A percentile compares a stretch with the other conserved stretches of the same genome.
These are phyloP conservation scores for Caenorhabditis sinica DNA, from an alignment of 2,888 invertebrate genomes.

Conservation along the genomic window DNA sequence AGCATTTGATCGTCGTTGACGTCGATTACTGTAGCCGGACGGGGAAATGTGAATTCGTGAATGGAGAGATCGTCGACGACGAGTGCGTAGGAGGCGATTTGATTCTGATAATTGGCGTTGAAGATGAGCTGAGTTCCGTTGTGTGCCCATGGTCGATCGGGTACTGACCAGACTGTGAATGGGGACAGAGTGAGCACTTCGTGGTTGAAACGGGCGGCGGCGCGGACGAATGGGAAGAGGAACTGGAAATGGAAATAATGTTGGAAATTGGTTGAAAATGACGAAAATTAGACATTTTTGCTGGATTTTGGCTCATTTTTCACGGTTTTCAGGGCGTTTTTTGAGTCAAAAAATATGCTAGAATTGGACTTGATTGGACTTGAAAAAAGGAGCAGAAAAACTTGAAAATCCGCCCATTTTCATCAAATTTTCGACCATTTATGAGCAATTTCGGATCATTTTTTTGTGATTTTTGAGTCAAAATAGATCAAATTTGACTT, in stretches of 20 bases:
- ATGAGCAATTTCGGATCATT: too few species aligned
- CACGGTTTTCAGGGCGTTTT: too few species aligned
- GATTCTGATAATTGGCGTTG: slow-evolving; percentile 13
- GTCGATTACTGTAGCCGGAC: slow-evolving; percentile 14
- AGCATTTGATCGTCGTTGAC: slow-evolving; percentile 18
- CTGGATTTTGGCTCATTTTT: too few species aligned
- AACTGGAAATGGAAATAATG: slow-evolving; percentile 20
- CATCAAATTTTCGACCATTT: too few species aligned
- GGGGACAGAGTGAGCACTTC: background rate
- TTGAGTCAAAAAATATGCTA: too few species aligned
- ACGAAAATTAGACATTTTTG: background rate
- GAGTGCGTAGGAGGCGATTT: background rate
- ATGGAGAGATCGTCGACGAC: background rate
- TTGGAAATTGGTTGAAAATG: background rate
- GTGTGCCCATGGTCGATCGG: slow-evolving; percentile 40
- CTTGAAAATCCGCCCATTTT: too few species aligned
- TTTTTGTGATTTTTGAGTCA: too few species aligned
- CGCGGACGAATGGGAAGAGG: slow-evolving; percentile 38
- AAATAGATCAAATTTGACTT: background rate
- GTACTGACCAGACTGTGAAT: slow-evolving; percentile 4
- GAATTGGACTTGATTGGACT: too few species aligned
- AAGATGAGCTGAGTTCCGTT: slow-evolving; percentile 16
- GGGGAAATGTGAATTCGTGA: background rate
- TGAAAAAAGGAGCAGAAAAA: too few species aligned
- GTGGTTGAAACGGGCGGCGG: slow-evolving; percentile 15